A percentile compares a stretch with the other conserved stretches of the same genome.
Evolutionary conservation across 2,113 vertebrate genomes (phyloP).

Genomic region (Parotia lawesii): DNA sequence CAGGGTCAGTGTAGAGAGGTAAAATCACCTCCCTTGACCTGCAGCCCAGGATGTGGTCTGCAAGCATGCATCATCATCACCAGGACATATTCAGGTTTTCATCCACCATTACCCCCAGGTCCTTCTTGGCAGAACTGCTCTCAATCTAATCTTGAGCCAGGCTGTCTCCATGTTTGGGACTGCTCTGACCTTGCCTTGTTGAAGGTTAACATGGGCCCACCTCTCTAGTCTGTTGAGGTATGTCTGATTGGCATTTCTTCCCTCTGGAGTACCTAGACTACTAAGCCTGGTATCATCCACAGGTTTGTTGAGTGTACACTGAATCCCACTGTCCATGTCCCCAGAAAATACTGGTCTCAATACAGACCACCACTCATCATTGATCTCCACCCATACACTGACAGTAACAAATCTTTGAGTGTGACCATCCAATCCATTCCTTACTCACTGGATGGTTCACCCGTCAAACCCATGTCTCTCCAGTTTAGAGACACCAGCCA

Average conservation of each 20-base stretch:
- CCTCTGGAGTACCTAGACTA: not conserved
- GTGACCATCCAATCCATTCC: not conserved
- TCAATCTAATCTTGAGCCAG: not conserved
- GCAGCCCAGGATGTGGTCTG: not conserved
- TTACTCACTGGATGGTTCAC: too few species aligned
- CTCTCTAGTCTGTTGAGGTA: not conserved
- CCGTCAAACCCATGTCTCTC: accelerated
- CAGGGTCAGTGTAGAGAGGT: too few species aligned
- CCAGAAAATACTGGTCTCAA: not conserved
- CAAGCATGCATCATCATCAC: not conserved
- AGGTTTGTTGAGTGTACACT: not conserved
- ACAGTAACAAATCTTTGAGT: not conserved
- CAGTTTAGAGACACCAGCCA: not conserved
- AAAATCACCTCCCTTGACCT: not conserved
- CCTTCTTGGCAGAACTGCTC: not conserved
- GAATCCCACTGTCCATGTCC: not conserved
- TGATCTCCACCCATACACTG: not conserved
- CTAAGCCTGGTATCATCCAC: not conserved
- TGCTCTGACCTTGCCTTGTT: not conserved
- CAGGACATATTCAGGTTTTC: not conserved
- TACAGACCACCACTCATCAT: accelerated
- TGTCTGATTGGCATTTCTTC: not conserved
- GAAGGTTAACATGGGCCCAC: not conserved
- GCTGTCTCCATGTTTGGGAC: not conserved
- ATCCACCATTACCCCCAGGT: not conserved